Conservation (phyloP, 2,888 invertebrate species). For the Cryptus armator region DNA sequence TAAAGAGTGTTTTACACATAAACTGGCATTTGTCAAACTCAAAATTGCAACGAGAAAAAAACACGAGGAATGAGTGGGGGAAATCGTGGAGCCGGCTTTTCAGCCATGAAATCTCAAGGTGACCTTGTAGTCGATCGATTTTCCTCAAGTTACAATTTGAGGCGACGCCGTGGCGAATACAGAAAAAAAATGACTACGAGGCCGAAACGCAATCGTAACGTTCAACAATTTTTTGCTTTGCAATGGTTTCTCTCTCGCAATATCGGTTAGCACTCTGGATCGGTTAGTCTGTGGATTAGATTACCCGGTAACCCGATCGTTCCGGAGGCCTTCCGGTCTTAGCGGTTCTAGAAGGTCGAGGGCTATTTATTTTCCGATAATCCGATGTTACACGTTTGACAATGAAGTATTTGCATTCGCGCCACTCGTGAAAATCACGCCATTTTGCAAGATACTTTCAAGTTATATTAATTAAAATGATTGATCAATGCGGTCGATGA, state of each 20-base stretch:
- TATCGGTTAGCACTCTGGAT: neutral
- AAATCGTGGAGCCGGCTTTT: neutral
- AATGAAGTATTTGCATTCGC: neutral
- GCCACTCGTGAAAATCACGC: neutral
- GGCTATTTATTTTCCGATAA: neutral
- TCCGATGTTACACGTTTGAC: neutral
- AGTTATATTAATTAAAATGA: neutral
- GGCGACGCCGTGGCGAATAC: neutral
- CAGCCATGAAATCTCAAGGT: conserved; percentile 13
- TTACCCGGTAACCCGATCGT: conserved; percentile 10
- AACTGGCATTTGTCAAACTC: too few species aligned
- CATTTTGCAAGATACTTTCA: neutral
- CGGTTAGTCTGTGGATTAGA: neutral
- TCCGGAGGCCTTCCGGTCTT: neutral
- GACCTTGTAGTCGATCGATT: conserved; percentile 12
- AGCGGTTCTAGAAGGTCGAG: neutral
- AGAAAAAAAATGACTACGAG: too few species aligned
- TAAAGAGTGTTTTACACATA: too few species aligned
- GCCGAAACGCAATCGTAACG: too few species aligned
- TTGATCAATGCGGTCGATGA: neutral
- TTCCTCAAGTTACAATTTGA: neutral
- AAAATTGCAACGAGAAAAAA: neutral
- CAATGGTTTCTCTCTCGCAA: neutral
- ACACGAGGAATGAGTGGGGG: neutral
- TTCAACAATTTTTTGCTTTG: too few species aligned